Base-by-base conservation (phyloP, 2,797 vertebrate species). In the Hyperoplus lanceolatus region DNA sequence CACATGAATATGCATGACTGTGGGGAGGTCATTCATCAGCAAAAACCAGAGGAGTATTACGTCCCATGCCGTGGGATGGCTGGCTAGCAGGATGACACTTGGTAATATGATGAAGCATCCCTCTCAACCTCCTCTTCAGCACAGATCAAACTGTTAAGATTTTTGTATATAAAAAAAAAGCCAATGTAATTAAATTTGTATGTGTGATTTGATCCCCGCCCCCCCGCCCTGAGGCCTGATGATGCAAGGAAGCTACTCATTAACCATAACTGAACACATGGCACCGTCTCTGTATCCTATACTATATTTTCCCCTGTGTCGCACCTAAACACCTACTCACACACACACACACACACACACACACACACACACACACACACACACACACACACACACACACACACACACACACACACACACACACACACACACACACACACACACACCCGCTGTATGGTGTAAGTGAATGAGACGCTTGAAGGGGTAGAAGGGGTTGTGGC, bases 1-100 rank as follows among this genome's bases (percentile, higher is more conserved):
- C 15, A 49, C 39, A 83, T 89, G 79, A 92, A 89, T 90, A 93
- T 93, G 81, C 72, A 90, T 75, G 74, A 74, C 6, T 43, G 42
- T 3, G 55, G 67, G 70, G 79, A 70, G 39, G 10, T 65, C 66
- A 76, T 86, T 89, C 62, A 85, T 85, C 80, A 79, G 58, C 53
- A 67, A 58, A 29, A 87, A 76, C 51, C 10, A 36, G 29, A 72
- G 56, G 29, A 72, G 56, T 41, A 50, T 42, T 65, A 72, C 81
- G 74, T 69, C 65, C 43, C 3, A 29, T 65, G 38, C 46, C 55
- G 39, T 11, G n/a, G 61, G 55, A 71, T 54, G 69, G 46, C 65
- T 64, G 75, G 14, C 59, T 65, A 29, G 51, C 51, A 67, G 60
- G 70, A 29, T 55, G 66, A 50, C 57, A 43, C 67, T 13, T 7